These are phyloP conservation scores for Thyatira batis DNA, from an alignment of 2,888 invertebrate genomes.

Conservation along the genomic window DNA sequence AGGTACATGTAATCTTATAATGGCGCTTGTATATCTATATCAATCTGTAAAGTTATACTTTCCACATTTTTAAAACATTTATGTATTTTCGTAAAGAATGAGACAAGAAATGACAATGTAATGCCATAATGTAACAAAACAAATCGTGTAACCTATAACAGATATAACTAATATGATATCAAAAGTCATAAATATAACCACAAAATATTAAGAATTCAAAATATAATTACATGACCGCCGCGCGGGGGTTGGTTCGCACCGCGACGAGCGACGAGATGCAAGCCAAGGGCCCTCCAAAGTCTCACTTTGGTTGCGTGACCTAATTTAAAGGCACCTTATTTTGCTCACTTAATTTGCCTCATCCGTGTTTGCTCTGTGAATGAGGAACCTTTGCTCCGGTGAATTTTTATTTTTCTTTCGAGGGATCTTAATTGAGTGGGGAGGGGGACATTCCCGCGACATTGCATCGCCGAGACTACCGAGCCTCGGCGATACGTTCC, in stretches of 20 bases:
- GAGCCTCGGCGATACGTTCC: slow-evolving; percentile 25
- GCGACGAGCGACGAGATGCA: slow-evolving; percentile 57
- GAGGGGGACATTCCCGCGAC: slow-evolving; percentile 31
- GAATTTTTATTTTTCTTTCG: slow-evolving; percentile 68
- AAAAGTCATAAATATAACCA: slow-evolving; percentile 40
- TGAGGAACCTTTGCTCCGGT: slow-evolving; percentile 52
- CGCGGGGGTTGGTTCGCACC: slow-evolving; percentile 44
- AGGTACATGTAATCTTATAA: too few species aligned
- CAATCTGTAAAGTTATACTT: too few species aligned
- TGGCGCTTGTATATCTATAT: too few species aligned
- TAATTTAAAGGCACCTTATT: slow-evolving; percentile 72
- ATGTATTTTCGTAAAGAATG: too few species aligned
- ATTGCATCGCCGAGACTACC: slow-evolving; percentile 6
- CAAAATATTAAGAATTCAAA: slow-evolving; percentile 62
- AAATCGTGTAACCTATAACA: slow-evolving; percentile 33
- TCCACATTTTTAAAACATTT: too few species aligned
- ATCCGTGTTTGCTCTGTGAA: slow-evolving; percentile 75
- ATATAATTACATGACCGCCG: slow-evolving; percentile 65
- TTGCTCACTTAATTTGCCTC: slow-evolving; percentile 78
- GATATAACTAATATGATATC: slow-evolving; percentile 30
- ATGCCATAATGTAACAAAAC: too few species aligned
- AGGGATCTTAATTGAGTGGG: slow-evolving; percentile 69
- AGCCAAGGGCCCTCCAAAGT: slow-evolving; percentile 53
- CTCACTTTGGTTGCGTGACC: slow-evolving; percentile 67
- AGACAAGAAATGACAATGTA: too few species aligned